phyloP scores from a whole-genome alignment of 2,797 vertebrate species.

The Myioborus melanocephalus region DNA sequence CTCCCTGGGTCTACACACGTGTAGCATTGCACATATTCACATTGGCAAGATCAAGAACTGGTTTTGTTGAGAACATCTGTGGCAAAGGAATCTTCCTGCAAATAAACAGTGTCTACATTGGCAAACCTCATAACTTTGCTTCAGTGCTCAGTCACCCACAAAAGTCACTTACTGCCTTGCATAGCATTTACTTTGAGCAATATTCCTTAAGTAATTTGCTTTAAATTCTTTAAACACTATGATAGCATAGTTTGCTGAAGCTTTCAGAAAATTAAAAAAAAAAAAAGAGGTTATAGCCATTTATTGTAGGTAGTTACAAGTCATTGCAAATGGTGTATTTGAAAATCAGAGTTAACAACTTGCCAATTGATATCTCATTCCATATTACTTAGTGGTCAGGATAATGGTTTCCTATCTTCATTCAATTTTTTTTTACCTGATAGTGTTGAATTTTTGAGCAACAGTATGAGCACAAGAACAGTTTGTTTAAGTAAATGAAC shows the following conservation, averaged over 20 bases:
- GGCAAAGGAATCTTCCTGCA: conserved; percentile 22
- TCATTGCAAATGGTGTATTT: conserved; percentile 33
- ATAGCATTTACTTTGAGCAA: conserved; percentile 19
- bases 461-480: conserved; percentile 12
- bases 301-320: conserved; percentile 40
- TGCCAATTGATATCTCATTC: conserved; percentile 51
- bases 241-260: conserved; percentile 24
- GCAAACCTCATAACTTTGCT: conserved; percentile 23
- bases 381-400: conserved; percentile 50
- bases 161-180: conserved; percentile 40
- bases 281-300: not conserved
- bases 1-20: not conserved
- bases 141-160: conserved; percentile 58
- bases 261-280: conserved; percentile 30
- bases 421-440: conserved; percentile 46
- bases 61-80: conserved; percentile 25
- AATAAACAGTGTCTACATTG: conserved; percentile 21
- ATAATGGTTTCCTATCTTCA: conserved; percentile 33
- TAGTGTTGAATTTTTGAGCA: conserved; percentile 38
- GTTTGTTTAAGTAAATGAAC: conserved; percentile 62
- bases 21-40: conserved; percentile 25
- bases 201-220: conserved; percentile 45
- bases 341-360: conserved; percentile 54
- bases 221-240: conserved; percentile 39
- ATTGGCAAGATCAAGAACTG: not conserved